Conservation (phyloP, 2,797 vertebrate species). For the Echiichthys vipera region DNA sequence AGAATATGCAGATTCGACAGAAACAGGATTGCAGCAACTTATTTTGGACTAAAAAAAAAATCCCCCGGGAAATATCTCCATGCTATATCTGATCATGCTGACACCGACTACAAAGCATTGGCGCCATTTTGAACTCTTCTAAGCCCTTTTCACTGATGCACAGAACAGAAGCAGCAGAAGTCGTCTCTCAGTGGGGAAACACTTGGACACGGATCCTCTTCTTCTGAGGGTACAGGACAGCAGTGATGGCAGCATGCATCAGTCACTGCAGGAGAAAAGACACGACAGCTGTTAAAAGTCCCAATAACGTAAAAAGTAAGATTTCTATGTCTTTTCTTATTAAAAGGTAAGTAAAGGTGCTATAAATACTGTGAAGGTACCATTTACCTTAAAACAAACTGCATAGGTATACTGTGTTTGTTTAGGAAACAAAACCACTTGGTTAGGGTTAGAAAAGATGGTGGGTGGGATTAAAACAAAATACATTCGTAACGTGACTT, state of each 20-base stretch:
- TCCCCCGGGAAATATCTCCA: slow-evolving; percentile 16
- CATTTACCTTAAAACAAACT: too few relatives aligned
- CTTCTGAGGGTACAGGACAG: slow-evolving; percentile 32
- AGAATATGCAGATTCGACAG: slow-evolving; percentile 11
- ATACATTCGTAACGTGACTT: too few relatives aligned
- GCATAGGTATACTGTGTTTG: too few relatives aligned
- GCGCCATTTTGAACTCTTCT: slow-evolving; percentile 2
- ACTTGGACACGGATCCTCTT: slow-evolving; percentile 19
- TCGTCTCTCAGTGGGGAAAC: slow-evolving; percentile 14
- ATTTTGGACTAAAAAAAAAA: slow-evolving; percentile 30
- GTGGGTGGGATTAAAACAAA: too few relatives aligned
- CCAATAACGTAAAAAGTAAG: too few relatives aligned
- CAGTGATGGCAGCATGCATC: slow-evolving; percentile 20
- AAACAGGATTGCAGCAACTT: slow-evolving; percentile 12
- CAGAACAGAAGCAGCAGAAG: slow-evolving; percentile 16
- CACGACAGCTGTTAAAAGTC: slow-evolving; percentile 6
- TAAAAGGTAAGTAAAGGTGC: too few relatives aligned
- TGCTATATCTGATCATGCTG: slow-evolving; percentile 22
- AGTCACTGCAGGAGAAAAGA: slow-evolving; percentile 61
- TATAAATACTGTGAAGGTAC: too few relatives aligned
- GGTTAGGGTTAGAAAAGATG: too few relatives aligned
- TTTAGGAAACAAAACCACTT: too few relatives aligned
- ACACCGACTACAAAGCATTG: slow-evolving; percentile 6
- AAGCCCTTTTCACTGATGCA: slow-evolving; percentile 18
- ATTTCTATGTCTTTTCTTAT: too few relatives aligned